These are phyloP conservation scores for Mystacornis crossleyi DNA, from an alignment of 2,113 vertebrate species.

Conservation along the genomic window DNA sequence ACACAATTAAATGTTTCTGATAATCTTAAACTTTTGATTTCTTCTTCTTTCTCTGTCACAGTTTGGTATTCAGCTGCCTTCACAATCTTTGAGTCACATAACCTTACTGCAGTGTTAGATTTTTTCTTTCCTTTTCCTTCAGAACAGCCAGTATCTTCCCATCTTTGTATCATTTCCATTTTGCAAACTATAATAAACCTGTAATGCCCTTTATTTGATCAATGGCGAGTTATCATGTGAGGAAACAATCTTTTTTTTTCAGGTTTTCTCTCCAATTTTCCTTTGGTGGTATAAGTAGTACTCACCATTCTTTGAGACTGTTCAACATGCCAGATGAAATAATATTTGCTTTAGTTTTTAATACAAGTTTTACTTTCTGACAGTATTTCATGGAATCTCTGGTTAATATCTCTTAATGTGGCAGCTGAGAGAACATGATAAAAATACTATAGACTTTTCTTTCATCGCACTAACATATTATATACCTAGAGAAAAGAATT, in stretches of 20 bases:
- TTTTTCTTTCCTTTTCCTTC: not conserved
- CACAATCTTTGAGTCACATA: not conserved
- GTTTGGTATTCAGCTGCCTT: not conserved
- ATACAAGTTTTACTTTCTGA: not conserved
- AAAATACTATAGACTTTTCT: not conserved
- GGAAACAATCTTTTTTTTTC: not conserved
- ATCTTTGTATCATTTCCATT: not conserved
- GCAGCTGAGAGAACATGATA: not conserved
- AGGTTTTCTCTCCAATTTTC: not conserved
- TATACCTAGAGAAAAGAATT: not conserved
- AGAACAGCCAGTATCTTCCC: not conserved
- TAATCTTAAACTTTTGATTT: not conserved
- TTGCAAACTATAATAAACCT: not conserved
- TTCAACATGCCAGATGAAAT: not conserved
- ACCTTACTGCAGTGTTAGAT: not conserved
- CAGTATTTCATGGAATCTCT: not conserved
- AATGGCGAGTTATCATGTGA: not conserved
- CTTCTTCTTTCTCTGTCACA: not conserved
- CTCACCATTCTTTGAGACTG: not conserved
- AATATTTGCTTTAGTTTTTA: not conserved
- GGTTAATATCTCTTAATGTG: not conserved
- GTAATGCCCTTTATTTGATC: not conserved
- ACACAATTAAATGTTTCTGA: not conserved
- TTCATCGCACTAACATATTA: not conserved
- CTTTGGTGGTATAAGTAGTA: not conserved